phyloP scores from a whole-genome alignment of 2,113 vertebrate genomes.

The Butorides virescens region DNA sequence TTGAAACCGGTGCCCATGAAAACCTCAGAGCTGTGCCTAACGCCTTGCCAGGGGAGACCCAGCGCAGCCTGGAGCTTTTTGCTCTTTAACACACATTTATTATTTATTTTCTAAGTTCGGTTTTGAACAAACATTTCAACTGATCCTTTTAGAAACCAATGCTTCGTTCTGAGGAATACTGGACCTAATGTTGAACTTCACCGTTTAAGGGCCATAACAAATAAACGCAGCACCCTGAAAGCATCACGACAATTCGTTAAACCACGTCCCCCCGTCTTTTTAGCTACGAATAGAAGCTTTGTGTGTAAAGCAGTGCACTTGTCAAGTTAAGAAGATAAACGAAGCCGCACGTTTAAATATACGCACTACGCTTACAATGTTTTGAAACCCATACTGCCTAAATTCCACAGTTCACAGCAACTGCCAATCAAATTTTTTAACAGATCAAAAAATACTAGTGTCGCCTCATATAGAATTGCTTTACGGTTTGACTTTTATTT shows the following conservation, averaged over 20 bases:
- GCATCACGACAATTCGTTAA: not conserved
- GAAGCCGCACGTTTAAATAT: not conserved
- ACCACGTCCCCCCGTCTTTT: not conserved
- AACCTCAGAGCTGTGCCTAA: not conserved
- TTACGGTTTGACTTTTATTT: not conserved
- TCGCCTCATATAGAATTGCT: not conserved
- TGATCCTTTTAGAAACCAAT: not conserved
- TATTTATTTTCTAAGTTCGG: not conserved
- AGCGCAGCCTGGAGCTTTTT: not conserved
- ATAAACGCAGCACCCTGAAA: not conserved
- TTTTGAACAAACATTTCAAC: not conserved
- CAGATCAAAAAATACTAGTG: fast-evolving
- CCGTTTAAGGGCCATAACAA: not conserved
- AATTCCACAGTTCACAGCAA: not conserved
- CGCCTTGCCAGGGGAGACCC: not conserved
- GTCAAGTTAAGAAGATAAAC: not conserved
- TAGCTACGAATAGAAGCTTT: not conserved
- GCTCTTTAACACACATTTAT: not conserved
- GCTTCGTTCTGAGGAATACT: not conserved
- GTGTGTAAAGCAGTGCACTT: not conserved
- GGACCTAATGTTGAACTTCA: not conserved
- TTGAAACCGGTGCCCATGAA: not conserved
- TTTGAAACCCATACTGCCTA: not conserved
- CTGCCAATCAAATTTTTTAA: not conserved
- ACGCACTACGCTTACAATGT: not conserved